These are phyloP conservation scores for Cherax quadricarinatus DNA, from an alignment of 1,140 invertebrate genomes.

Conservation along the genomic window DNA sequence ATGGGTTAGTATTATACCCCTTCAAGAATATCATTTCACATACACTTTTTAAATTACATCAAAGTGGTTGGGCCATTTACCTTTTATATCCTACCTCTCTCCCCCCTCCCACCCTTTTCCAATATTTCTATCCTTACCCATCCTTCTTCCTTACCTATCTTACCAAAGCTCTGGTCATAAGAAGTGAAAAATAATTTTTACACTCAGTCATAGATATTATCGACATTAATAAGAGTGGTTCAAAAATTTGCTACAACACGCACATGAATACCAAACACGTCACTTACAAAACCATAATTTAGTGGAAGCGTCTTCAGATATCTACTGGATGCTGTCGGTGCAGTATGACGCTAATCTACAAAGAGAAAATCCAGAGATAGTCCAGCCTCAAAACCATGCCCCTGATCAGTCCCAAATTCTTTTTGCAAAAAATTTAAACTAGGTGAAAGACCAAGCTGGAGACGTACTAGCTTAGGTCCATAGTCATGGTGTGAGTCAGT, in stretches of 20 bases:
- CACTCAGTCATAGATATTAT: not conserved
- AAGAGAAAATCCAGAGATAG: not conserved
- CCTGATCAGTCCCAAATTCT: not conserved
- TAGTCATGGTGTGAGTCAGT: slow-evolving; percentile 15
- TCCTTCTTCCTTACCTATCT: too few relatives aligned
- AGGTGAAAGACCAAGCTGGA: slow-evolving; percentile 18
- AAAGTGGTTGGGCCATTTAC: too few relatives aligned
- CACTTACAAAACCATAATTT: not conserved
- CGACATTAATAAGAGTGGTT: not conserved
- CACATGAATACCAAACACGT: not conserved
- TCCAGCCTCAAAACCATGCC: not conserved
- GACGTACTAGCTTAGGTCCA: slow-evolving; percentile 22
- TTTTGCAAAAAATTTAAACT: not conserved
- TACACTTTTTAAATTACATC: too few relatives aligned
- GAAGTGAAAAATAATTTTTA: not conserved
- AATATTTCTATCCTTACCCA: too few relatives aligned
- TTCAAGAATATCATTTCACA: too few relatives aligned
- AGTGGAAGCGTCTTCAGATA: not conserved
- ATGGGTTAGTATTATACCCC: too few relatives aligned
- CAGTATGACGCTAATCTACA: not conserved
- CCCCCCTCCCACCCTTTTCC: too few relatives aligned
- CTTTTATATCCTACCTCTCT: too few relatives aligned
- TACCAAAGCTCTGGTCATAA: too few relatives aligned
- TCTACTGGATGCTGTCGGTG: not conserved
- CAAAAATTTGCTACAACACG: not conserved